Evolutionary conservation across 2,888 invertebrate species (phyloP).

Genomic region (Ophonus ardosiacus): DNA sequence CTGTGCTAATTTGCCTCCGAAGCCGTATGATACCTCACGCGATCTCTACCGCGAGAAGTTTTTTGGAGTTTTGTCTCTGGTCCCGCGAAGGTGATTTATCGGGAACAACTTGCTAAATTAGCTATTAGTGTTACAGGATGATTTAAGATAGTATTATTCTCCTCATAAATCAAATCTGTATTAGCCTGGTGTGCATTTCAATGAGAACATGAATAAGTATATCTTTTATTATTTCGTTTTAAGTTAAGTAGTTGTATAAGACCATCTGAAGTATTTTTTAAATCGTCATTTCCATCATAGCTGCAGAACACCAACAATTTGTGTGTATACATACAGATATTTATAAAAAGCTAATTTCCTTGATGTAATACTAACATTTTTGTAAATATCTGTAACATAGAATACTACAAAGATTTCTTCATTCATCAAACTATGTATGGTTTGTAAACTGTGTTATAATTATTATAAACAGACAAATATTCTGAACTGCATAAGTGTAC

Average conservation of each 20-base stretch:
- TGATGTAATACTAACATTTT: too few species aligned
- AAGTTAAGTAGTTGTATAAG: background rate
- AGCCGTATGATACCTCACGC: slow-evolving; percentile 31
- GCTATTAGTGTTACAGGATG: slow-evolving; percentile 16
- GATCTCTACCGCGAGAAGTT: background rate
- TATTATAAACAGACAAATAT: too few species aligned
- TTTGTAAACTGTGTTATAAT: too few species aligned
- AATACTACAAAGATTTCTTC: too few species aligned
- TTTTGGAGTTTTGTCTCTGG: slow-evolving; percentile 16
- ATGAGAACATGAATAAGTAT: background rate
- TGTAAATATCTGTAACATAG: too few species aligned
- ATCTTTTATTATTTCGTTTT: too few species aligned
- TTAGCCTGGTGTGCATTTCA: background rate
- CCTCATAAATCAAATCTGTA: background rate
- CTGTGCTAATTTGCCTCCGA: slow-evolving; percentile 66
- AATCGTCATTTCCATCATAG: background rate
- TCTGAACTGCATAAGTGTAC: too few species aligned
- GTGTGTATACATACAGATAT: too few species aligned
- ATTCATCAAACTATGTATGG: too few species aligned
- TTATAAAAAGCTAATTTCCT: too few species aligned
- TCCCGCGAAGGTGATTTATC: slow-evolving; percentile 22
- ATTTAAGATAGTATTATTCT: slow-evolving; percentile 4
- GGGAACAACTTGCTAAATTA: slow-evolving; percentile 15
- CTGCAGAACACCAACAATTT: too few species aligned
- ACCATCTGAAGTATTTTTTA: too few species aligned